Evolutionary conservation across 2,888 invertebrate species (phyloP), one percentile per base, ranked within the genome.

Genomic region (Machimus atricapillus): DNA sequence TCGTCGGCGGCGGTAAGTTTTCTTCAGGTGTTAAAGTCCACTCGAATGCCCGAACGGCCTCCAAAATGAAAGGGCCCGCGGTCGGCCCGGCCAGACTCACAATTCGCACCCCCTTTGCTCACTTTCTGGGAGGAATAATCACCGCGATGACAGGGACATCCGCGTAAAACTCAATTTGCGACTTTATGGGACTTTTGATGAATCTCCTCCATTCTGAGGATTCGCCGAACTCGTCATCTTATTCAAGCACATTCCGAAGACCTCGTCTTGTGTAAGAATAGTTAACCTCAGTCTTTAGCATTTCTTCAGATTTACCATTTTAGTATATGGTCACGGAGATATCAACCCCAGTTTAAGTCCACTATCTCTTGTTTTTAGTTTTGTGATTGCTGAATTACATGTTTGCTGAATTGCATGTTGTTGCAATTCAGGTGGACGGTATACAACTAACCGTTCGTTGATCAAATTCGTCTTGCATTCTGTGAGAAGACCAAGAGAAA

Each of bases 121-220:
- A 76, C 7, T 37, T 76, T 76, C 40, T 76, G 76, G 76, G 76
- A 76, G 66, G 66, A 76, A 31, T 76, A 76, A 76, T 76, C 76
- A 7, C 76, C 76, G 76, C 76, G 27, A 34, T 34, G 37, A 76
- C 76, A 76, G 34, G 40, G 40, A 76, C 76, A 34, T 76, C 40
- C n/a, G 34, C 40, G 76, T 40, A 76, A 76, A 76, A 37, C 76
- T 76, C 40, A 76, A 46, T 79, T 79, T 79, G 46, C 19, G n/a
- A 23, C 31, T 76, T 76, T 76, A 76, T 76, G 40, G 76, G 27
- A 14, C 34, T 76, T 76, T 76, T 76, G 40, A 34, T 76, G 40
- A 76, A 76, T 66, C 66, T 66, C 66, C 66, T 23, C 66, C 66
- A 66, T 66, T 66, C 27, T 27, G 12, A 66, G 19, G 12, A 12